phyloP scores from a whole-genome alignment of 2,113 vertebrate species.

The Poecilia latipinna region DNA sequence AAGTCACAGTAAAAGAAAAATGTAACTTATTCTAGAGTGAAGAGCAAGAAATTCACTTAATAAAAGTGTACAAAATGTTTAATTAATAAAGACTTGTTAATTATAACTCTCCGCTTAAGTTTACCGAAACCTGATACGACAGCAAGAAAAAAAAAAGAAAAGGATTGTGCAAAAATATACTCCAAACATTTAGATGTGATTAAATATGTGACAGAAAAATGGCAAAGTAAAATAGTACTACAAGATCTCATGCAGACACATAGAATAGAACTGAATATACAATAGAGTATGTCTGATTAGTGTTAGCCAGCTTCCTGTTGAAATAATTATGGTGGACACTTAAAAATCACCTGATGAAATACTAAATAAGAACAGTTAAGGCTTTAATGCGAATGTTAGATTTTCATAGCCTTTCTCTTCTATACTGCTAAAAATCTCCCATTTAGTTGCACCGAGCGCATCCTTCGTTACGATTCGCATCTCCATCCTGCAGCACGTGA shows the following conservation, averaged over 20 bases:
- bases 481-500: constrained; percentile 22
- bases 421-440: constrained; percentile 10
- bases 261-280: constrained; percentile 18
- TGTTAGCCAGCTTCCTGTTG: constrained; percentile 30
- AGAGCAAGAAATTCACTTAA: constrained; percentile 14
- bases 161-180: constrained; percentile 75
- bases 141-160: constrained; percentile 40
- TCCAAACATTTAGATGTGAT: constrained; percentile 59
- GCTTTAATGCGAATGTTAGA: constrained; percentile 14
- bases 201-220: constrained; percentile 66
- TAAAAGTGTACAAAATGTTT: background rate
- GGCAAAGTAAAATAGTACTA: constrained; percentile 45
- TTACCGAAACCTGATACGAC: constrained; percentile 65
- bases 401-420: constrained; percentile 20
- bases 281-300: constrained; percentile 25
- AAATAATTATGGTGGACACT: constrained; percentile 34
- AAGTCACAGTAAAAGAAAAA: constrained; percentile 9
- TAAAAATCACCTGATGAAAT: background rate
- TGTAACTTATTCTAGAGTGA: constrained; percentile 17
- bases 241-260: constrained; percentile 56
- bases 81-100: constrained; percentile 31
- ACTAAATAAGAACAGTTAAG: constrained; percentile 22
- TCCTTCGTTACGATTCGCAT: constrained; percentile 2
- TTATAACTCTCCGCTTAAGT: constrained; percentile 25
- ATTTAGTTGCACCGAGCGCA: constrained; percentile 3